These are phyloP conservation scores for Ceratotherium simum DNA, from an alignment of 2,113 vertebrate genomes.

Conservation along the genomic window DNA sequence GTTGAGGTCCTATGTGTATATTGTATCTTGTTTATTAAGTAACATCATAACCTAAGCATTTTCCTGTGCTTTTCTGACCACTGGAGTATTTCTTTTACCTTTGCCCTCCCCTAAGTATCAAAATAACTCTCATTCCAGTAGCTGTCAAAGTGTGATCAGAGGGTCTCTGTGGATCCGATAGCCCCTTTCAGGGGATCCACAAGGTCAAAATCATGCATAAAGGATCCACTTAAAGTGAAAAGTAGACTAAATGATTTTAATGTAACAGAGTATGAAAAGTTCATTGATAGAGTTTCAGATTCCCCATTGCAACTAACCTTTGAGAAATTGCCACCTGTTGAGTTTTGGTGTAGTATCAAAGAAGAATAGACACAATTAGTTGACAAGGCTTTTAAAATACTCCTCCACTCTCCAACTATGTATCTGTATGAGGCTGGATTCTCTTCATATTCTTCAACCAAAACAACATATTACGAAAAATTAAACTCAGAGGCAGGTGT, in stretches of 20 bases:
- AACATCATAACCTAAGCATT: slow-evolving; percentile 3
- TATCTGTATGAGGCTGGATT: not conserved
- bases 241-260: not conserved
- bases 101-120: not conserved
- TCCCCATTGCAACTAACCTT: not conserved
- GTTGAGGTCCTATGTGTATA: not conserved
- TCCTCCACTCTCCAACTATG: not conserved
- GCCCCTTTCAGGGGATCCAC: not conserved
- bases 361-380: not conserved
- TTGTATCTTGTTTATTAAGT: not conserved
- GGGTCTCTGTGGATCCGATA: not conserved
- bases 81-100: not conserved
- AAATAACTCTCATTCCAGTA: not conserved
- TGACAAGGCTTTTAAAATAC: not conserved
- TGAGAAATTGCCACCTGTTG: not conserved
- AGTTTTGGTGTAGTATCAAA: not conserved
- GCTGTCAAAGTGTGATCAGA: not conserved
- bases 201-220: not conserved
- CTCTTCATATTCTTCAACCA: not conserved
- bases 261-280: not conserved
- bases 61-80: not conserved
- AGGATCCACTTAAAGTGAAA: not conserved
- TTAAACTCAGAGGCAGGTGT: not conserved
- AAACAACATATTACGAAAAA: not conserved
- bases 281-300: slow-evolving; percentile 15